Conservation (phyloP, 2,113 vertebrate genomes). For the Calonectris borealis region DNA sequence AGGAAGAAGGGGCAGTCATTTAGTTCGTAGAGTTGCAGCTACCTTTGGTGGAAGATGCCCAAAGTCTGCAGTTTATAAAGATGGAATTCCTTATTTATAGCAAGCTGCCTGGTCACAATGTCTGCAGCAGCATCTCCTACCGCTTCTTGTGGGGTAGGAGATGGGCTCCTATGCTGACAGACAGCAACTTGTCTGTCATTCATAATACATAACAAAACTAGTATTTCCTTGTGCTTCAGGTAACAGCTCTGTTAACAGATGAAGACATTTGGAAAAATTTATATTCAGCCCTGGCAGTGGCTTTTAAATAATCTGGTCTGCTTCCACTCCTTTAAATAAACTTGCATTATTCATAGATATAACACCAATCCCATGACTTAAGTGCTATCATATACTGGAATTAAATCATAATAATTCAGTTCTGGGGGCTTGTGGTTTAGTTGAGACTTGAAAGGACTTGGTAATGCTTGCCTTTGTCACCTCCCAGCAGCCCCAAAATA, state of each 20-base stretch:
- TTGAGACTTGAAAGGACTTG: conserved; percentile 11
- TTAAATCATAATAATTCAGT: conserved; percentile 47
- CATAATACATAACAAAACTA: background rate
- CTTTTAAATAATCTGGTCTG: conserved; percentile 57
- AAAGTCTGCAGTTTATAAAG: background rate
- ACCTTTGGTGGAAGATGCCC: background rate
- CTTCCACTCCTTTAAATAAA: conserved; percentile 55
- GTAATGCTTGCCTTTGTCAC: conserved; percentile 54
- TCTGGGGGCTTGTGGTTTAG: conserved; percentile 25
- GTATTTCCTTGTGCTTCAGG: conserved; percentile 30
- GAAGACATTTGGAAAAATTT: conserved; percentile 40
- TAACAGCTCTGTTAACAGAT: conserved; percentile 38
- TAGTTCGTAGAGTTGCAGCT: background rate
- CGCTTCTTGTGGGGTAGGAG: background rate
- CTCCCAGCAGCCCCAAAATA: conserved; percentile 57
- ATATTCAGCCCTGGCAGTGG: conserved; percentile 25
- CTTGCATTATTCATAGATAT: conserved; percentile 56
- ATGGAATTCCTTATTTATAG: background rate
- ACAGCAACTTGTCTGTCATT: conserved; percentile 21
- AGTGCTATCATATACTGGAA: conserved; percentile 43
- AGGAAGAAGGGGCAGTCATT: background rate
- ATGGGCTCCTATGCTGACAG: background rate
- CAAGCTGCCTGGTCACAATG: background rate
- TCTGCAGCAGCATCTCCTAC: conserved; percentile 31
- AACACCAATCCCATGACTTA: conserved; percentile 50